These are phyloP conservation scores for Seriola quinqueradiata DNA, from an alignment of 2,113 vertebrate genomes.

Conservation along the genomic window DNA sequence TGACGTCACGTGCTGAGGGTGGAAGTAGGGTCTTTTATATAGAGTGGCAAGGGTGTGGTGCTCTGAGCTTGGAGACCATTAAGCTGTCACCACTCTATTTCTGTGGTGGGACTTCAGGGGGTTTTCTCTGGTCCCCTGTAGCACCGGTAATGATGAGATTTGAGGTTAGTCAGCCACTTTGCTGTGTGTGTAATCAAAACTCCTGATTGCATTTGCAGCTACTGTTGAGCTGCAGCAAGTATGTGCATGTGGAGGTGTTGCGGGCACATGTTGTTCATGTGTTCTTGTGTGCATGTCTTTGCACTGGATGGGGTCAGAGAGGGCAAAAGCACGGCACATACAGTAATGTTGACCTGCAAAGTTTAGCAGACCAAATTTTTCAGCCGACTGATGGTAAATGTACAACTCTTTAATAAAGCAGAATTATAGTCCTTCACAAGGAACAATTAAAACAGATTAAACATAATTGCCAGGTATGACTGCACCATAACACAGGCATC, in stretches of 20 bases:
- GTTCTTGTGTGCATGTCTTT: not conserved
- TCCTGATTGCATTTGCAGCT: conserved; percentile 63
- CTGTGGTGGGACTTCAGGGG: conserved; percentile 64
- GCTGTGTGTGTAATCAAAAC: conserved; percentile 52
- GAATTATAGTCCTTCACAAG: conserved; percentile 64
- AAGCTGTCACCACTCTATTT: conserved; percentile 81
- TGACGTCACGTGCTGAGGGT: conserved; percentile 71
- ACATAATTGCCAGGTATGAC: conserved; percentile 74
- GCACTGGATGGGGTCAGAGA: conserved; percentile 20
- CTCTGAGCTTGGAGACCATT: conserved; percentile 73
- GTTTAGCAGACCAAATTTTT: conserved; percentile 1
- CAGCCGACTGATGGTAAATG: conserved; percentile 39
- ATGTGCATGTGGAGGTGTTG: conserved; percentile 16
- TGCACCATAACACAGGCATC: conserved; percentile 44
- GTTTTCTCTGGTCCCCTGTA: conserved; percentile 53
- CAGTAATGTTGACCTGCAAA: conserved; percentile 12
- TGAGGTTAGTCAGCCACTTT: conserved; percentile 62
- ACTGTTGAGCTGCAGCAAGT: conserved; percentile 52
- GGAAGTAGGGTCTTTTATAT: conserved; percentile 70
- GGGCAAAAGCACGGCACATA: conserved; percentile 1
- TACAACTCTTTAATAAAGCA: conserved; percentile 58
- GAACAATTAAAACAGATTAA: conserved; percentile 71
- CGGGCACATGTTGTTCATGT: conserved; percentile 28
- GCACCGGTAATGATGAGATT: conserved; percentile 67
- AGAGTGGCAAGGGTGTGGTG: conserved; percentile 77